Evolutionary conservation across 1,140 invertebrate genomes (phyloP).

Genomic region (Drosophila simulans): DNA sequence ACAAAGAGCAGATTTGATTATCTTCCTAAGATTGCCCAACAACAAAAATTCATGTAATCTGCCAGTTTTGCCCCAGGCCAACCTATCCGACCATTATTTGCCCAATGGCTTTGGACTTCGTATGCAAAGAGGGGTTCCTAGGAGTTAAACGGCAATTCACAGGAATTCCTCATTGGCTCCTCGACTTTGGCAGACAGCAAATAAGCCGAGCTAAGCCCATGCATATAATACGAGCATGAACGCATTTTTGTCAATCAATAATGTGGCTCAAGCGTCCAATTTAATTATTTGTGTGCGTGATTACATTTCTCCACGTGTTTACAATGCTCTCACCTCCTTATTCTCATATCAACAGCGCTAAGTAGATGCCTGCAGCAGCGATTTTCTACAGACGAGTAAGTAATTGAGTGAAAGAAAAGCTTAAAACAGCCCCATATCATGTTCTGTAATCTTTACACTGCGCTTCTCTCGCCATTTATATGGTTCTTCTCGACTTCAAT

Average conservation of each 20-base stretch:
- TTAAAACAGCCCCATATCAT: slow-evolving; percentile 9
- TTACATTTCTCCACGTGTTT: slow-evolving; percentile 4
- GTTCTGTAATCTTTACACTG: slow-evolving; percentile 7
- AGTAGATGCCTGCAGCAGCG: neutral
- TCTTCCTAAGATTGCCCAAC: slow-evolving; percentile 38
- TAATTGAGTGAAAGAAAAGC: slow-evolving; percentile 3
- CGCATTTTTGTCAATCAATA: neutral
- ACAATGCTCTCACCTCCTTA: no score
- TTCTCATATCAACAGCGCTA: slow-evolving; percentile 5
- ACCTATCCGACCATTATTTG: neutral
- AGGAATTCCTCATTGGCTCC: neutral
- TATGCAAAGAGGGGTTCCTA: slow-evolving; percentile 10
- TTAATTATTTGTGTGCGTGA: neutral
- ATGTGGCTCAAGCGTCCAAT: neutral
- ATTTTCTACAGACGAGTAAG: slow-evolving; percentile 10
- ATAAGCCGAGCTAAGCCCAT: no score
- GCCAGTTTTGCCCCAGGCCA: neutral
- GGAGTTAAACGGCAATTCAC: neutral
- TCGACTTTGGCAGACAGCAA: neutral
- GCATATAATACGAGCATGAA: no score
- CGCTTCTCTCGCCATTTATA: slow-evolving; percentile 3
- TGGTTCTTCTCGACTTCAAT: slow-evolving; percentile 9
- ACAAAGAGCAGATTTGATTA: slow-evolving; percentile 27
- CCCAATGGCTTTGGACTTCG: slow-evolving; percentile 6
- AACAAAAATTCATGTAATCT: slow-evolving; percentile 11